phyloP scores from a whole-genome alignment of 2,797 vertebrate species.

The Synanceia verrucosa region DNA sequence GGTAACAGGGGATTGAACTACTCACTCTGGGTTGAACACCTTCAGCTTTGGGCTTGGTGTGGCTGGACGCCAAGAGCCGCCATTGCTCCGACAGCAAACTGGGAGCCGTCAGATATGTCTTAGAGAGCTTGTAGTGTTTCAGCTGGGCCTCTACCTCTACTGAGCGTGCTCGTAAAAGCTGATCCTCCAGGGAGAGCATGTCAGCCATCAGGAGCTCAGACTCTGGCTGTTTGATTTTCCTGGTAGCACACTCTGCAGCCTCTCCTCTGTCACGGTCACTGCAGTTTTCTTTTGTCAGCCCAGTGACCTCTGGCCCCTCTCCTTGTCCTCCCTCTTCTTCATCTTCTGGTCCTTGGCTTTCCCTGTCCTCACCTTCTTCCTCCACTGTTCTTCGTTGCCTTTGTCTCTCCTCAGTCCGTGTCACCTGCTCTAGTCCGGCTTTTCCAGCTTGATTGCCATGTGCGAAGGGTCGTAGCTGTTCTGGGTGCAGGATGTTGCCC shows the following conservation, averaged over 20 bases:
- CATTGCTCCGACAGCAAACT: slow-evolving; percentile 89
- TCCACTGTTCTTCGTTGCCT: slow-evolving; percentile 41
- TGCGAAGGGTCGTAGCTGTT: slow-evolving; percentile 84
- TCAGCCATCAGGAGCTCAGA: slow-evolving; percentile 87
- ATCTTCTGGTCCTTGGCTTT: slow-evolving; percentile 66
- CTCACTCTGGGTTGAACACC: slow-evolving; percentile 57
- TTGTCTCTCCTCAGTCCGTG: slow-evolving; percentile 66
- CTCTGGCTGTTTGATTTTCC: slow-evolving; percentile 79
- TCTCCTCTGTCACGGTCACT: slow-evolving; percentile 29
- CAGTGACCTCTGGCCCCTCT: slow-evolving; percentile 35
- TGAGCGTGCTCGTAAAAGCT: slow-evolving; percentile 84
- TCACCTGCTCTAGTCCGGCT: slow-evolving; percentile 68
- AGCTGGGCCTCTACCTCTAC: slow-evolving; percentile 86
- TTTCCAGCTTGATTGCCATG: slow-evolving; percentile 51
- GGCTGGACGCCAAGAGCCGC: slow-evolving; percentile 82
- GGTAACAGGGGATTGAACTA: slow-evolving; percentile 88
- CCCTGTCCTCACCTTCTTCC: slow-evolving; percentile 76
- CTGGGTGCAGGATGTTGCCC: slow-evolving; percentile 87
- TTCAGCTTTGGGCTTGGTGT: slow-evolving; percentile 80
- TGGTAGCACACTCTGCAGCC: slow-evolving; percentile 52
- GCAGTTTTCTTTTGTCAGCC: slow-evolving; percentile 57
- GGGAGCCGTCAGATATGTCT: slow-evolving; percentile 77
- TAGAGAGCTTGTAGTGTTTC: slow-evolving; percentile 84
- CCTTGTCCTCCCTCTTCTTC: slow-evolving; percentile 70
- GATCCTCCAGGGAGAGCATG: slow-evolving; percentile 88